Conservation (phyloP, 2,888 invertebrate species). For the Tachina lurida region DNA sequence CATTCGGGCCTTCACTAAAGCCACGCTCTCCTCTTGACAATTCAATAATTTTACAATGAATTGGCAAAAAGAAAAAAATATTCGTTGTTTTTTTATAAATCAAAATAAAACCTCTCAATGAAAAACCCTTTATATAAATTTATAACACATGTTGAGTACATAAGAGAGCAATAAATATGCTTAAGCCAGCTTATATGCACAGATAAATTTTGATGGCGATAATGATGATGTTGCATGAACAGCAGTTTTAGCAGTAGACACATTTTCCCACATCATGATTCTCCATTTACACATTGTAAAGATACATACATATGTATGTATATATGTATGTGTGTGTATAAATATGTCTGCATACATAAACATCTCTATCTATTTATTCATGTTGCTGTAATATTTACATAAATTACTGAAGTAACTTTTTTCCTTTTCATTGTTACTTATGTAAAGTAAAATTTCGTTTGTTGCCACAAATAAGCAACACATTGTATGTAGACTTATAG, state of each 20-base stretch:
- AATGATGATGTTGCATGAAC: slow-evolving; percentile 3
- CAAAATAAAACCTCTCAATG: too few relatives aligned
- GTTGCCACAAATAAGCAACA: slow-evolving; percentile 6
- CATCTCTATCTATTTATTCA: not conserved
- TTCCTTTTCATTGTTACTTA: slow-evolving; percentile 7
- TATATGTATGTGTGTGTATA: not conserved
- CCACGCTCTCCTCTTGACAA: too few relatives aligned
- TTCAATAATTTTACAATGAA: too few relatives aligned
- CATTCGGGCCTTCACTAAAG: too few relatives aligned
- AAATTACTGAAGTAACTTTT: slow-evolving; percentile 40
- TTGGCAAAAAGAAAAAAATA: too few relatives aligned
- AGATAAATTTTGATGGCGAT: not conserved
- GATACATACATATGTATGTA: not conserved
- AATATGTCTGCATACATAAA: not conserved
- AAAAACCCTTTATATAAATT: too few relatives aligned
- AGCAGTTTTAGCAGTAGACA: slow-evolving; percentile 7
- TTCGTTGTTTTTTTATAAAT: too few relatives aligned
- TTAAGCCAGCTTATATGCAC: too few relatives aligned
- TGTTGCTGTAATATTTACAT: slow-evolving; percentile 40
- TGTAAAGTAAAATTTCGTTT: slow-evolving; percentile 23
- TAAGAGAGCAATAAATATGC: too few relatives aligned
- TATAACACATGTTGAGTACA: too few relatives aligned
- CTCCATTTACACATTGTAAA: slow-evolving; percentile 20
- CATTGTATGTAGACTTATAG: not conserved
- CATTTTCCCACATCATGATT: slow-evolving; percentile 45